These are phyloP conservation scores for Eptesicus fuscus DNA, from an alignment of 2,113 vertebrate species.

Conservation along the genomic window DNA sequence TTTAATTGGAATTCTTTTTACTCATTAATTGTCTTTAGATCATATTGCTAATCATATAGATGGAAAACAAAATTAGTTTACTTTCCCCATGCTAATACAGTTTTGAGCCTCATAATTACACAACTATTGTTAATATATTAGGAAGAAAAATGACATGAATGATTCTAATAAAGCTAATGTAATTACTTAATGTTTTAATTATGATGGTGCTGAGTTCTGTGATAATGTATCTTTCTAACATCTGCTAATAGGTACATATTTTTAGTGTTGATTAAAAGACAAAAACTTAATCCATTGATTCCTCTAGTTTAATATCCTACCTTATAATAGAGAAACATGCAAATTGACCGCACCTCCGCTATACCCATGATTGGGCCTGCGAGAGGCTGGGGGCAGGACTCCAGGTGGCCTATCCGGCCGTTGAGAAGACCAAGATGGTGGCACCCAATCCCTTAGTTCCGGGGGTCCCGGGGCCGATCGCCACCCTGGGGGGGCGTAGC, in stretches of 20 bases:
- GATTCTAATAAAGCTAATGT: constrained; percentile 21
- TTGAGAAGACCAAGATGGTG: too few species aligned
- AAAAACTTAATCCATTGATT: constrained; percentile 20
- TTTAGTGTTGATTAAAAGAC: constrained; percentile 27
- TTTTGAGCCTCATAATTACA: constrained; percentile 31
- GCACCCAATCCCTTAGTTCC: too few species aligned
- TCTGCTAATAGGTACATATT: background rate
- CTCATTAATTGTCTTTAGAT: background rate
- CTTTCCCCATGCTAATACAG: background rate
- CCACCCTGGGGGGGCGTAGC: too few species aligned
- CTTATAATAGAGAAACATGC: too few species aligned
- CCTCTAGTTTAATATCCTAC: background rate
- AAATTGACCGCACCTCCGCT: too few species aligned
- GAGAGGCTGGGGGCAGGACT: too few species aligned
- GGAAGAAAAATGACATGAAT: background rate
- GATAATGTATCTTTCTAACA: background rate
- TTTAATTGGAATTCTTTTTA: constrained; percentile 32
- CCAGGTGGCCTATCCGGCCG: too few species aligned
- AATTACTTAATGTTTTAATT: constrained; percentile 38
- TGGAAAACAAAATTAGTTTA: constrained; percentile 26
- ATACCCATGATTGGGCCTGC: too few species aligned
- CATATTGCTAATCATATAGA: background rate
- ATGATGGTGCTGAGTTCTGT: constrained; percentile 23
- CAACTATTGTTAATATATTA: background rate
- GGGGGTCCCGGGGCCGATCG: too few species aligned